A percentile compares a stretch with the other conserved stretches of the same genome.
phyloP scores from a whole-genome alignment of 2,113 vertebrate genomes.

The Pipa parva region DNA sequence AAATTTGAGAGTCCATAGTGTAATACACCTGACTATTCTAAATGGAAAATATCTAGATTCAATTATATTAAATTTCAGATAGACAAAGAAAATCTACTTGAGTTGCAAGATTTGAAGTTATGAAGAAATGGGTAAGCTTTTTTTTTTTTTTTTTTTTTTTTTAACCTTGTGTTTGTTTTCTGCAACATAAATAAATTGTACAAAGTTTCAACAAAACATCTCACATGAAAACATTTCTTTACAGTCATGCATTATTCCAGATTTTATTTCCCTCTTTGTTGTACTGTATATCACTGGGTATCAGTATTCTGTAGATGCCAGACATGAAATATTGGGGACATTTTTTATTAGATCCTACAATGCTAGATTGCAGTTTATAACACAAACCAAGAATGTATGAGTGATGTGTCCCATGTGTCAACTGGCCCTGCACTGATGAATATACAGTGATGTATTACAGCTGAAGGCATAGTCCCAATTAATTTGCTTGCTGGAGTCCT shows the following conservation, averaged over 20 bases:
- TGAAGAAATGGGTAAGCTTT: no score
- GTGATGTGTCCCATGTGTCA: constrained; percentile 23
- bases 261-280: constrained; percentile 38
- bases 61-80: no score
- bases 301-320: constrained; percentile 46
- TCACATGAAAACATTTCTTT: not conserved
- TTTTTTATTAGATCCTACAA: constrained; percentile 46
- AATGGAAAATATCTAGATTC: no score
- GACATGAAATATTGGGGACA: constrained; percentile 45
- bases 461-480: constrained; percentile 45
- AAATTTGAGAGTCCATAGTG: no score
- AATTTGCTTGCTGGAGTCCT: constrained; percentile 42
- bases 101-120: no score
- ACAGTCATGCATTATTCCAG: constrained; percentile 45
- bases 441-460: constrained; percentile 46
- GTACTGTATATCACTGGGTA: constrained; percentile 36
- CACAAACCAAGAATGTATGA: constrained; percentile 27
- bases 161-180: no score
- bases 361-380: constrained; percentile 44
- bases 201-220: no score
- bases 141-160: no score
- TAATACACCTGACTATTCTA: no score
- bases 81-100: no score
- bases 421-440: constrained; percentile 43
- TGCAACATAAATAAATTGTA: no score